These are phyloP conservation scores for Drosophila ambigua DNA, from an alignment of 1,140 invertebrate genomes.

Conservation along the genomic window DNA sequence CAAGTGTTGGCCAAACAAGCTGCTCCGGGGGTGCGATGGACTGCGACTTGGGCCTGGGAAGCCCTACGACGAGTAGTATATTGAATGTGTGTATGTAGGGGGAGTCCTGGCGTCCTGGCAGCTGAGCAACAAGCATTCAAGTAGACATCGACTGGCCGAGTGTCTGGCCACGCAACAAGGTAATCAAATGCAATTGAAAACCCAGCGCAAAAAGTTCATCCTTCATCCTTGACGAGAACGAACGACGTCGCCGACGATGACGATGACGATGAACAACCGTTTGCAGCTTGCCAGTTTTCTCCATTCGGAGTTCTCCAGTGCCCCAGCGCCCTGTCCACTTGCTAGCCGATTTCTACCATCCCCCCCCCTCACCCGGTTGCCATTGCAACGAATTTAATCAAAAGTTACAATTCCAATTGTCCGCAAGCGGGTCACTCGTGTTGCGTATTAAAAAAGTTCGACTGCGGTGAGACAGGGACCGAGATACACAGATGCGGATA, in stretches of 20 bases:
- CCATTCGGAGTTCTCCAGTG: neutral
- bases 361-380: too few relatives aligned
- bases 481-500: neutral
- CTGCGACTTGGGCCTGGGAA: neutral
- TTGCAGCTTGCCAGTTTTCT: conserved; percentile 3
- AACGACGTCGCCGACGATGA: neutral
- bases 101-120: neutral
- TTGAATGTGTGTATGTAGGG: neutral
- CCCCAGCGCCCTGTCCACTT: too few relatives aligned
- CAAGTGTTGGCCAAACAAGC: conserved; percentile 71
- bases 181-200: conserved; percentile 82
- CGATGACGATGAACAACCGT: conserved; percentile 34
- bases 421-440: conserved; percentile 81
- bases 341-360: too few relatives aligned
- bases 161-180: conserved; percentile 70
- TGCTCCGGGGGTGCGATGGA: conserved; percentile 32
- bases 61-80: neutral
- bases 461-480: conserved; percentile 50
- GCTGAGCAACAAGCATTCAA: conserved; percentile 28
- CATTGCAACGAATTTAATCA: conserved; percentile 81
- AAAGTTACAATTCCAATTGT: conserved; percentile 82
- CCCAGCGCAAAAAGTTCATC: conserved; percentile 74
- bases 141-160: conserved; percentile 14
- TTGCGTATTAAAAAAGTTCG: conserved; percentile 81
- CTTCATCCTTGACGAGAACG: conserved; percentile 36